Evolutionary conservation across 1,140 invertebrate species (phyloP), one percentile per base, ranked within the genome.

Genomic region (Euura saliciscinereae): DNA sequence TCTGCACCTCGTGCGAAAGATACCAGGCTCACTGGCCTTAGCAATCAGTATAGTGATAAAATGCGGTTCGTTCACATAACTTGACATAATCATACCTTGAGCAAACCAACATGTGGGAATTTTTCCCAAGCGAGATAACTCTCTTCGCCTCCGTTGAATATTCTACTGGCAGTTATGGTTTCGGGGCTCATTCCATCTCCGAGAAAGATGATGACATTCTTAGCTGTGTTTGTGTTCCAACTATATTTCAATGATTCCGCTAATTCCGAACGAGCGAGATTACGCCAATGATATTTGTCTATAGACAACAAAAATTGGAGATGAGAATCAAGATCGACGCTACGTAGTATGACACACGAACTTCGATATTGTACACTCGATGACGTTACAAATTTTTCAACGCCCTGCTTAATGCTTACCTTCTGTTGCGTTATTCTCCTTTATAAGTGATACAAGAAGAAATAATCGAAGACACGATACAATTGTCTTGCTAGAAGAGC

Each of bases 161-260:
- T 95, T 72, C 97, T 89, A 0, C 94, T 91, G 0, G 97, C 95
- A 0, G 96, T 97, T 28, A 97, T 90, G 0, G 97, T 98, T 45
- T 95, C 93, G 0, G 95, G 90, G 5, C 97, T 96, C 97, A 99
- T 98, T 1, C 97, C 97, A 81, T 98, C 97, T 0, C 97, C 97
- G 8, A 98, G 87, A 80, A 98, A 98, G 0, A 98, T 75, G 43
- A 98, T 95, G 0, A 98, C 93, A 84, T 98, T 98, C 84, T 94
- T 96, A 0, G 97, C 97, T 0, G 86, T 81, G 0, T 90, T 88
- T 2, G 86, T 83, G 74, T 93, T 94, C 78, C 85, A 87, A 82
- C 90, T 86, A 6, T 90, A 85, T 28, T 88, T 85, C 2, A 94
- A 78, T 1, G 92, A 90, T 65, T 90, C 89, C 69, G 91, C 81